Base-by-base conservation (phyloP, 2,888 invertebrate genomes). In the Cerastis leucographa region DNA sequence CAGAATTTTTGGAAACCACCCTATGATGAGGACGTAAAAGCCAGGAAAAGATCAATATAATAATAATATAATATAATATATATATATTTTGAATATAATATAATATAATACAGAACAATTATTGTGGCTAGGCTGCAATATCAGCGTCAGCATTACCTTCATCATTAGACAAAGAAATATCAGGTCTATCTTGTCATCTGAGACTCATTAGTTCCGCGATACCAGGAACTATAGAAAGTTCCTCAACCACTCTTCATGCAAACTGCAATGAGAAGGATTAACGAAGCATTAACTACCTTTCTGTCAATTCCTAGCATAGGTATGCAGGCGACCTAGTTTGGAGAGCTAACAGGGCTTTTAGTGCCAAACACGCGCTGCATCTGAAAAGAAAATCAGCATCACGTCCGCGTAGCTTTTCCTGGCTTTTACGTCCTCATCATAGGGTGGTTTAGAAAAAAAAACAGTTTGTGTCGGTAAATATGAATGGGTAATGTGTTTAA, bases 261-360 rank as follows among this genome's bases (percentile, higher is more conserved):
- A 78, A 54, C n/a, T 25, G 68, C 65, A 69, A 56, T 75, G 56
- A 65, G 59, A 81, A 76, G 80, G 69, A 80, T 70, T 81, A 44
- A 74, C 67, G 80, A 65, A 72, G 42, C 49, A 42, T 14, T 62
- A 35, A 22, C 35, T 49, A 42, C 46, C 14, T 80, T 25, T 54
- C 62, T 19, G 64, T 65, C 51, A 42, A 76, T 67, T 70, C 81
- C 65, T 66, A 70, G 46, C 42, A 44, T 40, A 56, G 35, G 71
- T 56, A 62, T 59, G 42, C 49, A 49, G 42, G 66, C 35, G 82
- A 80, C 80, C 80, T 71, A 80, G 71, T 76, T 80, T 35, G 22
- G 56, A 71, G 35, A 76, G 35, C 70, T 71, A 70, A 76, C 80
- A 54, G 59, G 65, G 76, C 81, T 81, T 76, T 76, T 67, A 80